phyloP scores from a whole-genome alignment of 2,113 vertebrate genomes.

The Sakesphorus luctuosus region DNA sequence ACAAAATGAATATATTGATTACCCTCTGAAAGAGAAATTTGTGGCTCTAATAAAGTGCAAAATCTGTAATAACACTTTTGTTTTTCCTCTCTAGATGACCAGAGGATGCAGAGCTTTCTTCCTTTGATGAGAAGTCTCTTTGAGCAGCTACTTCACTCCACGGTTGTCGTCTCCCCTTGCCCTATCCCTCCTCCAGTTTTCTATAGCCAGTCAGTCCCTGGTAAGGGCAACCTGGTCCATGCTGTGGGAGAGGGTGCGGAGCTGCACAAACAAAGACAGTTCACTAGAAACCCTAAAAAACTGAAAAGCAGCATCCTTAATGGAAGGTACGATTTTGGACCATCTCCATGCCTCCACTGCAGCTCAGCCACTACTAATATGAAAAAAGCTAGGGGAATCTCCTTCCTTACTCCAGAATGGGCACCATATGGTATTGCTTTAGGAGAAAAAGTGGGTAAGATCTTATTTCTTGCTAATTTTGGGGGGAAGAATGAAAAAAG shows the following conservation, averaged over 20 bases:
- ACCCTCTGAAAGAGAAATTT: neutral
- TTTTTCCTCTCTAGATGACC: neutral
- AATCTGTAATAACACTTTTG: neutral
- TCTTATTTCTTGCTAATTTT: neutral
- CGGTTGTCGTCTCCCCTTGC: fast-evolving
- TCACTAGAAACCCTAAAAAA: neutral
- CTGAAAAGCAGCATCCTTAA: neutral
- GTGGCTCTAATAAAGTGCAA: neutral
- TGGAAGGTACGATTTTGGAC: neutral
- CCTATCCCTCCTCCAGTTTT: neutral
- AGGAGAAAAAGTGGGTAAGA: neutral
- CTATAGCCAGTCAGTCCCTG: neutral
- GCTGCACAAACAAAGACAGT: neutral
- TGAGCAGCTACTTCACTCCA: neutral
- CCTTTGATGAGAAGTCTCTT: neutral
- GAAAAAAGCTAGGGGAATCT: neutral
- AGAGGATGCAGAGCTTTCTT: neutral
- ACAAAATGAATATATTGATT: neutral
- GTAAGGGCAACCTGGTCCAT: neutral
- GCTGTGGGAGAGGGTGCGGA: neutral
- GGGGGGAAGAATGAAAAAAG: neutral
- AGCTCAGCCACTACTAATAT: neutral
- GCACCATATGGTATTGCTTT: neutral
- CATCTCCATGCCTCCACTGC: neutral
- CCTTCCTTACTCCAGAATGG: neutral